These are phyloP conservation scores for Drosophila saltans DNA, from an alignment of 1,140 invertebrate species.

Conservation along the genomic window DNA sequence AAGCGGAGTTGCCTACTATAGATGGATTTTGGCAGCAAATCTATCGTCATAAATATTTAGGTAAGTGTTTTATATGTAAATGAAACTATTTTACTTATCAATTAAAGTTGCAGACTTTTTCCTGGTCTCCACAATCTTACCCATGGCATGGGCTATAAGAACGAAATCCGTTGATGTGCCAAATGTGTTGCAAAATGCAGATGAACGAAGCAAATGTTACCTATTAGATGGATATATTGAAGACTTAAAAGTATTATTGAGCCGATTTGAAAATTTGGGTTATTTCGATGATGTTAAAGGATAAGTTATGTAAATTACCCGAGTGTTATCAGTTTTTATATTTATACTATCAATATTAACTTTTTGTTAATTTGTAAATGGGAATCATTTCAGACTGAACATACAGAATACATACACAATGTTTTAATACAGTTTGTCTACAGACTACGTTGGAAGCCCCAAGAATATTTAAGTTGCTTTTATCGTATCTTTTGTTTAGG, in stretches of 20 bases:
- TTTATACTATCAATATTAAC: too few species aligned
- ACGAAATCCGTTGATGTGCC: slow-evolving; percentile 10
- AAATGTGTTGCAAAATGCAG: slow-evolving; percentile 22
- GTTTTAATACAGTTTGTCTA: background rate
- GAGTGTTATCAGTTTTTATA: background rate
- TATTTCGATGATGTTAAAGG: slow-evolving; percentile 41
- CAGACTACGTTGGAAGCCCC: background rate
- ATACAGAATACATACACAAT: too few species aligned
- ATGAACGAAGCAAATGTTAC: slow-evolving; percentile 32
- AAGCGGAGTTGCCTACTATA: slow-evolving; percentile 47
- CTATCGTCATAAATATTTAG: slow-evolving; percentile 29
- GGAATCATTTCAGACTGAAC: too few species aligned
- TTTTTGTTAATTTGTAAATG: too few species aligned
- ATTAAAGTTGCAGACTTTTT: slow-evolving; percentile 46
- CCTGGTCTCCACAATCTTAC: slow-evolving; percentile 36
- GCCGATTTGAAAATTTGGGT: slow-evolving; percentile 51
- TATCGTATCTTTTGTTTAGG: slow-evolving; percentile 21
- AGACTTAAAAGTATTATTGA: slow-evolving; percentile 41
- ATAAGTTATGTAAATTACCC: background rate
- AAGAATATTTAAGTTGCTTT: background rate
- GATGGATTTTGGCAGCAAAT: slow-evolving; percentile 43
- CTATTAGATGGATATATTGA: slow-evolving; percentile 26
- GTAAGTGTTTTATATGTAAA: slow-evolving; percentile 29
- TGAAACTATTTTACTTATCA: background rate
- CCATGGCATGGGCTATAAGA: slow-evolving; percentile 29